phyloP scores from a whole-genome alignment of 92 coral and sea anemone species.

The Porites rus region DNA sequence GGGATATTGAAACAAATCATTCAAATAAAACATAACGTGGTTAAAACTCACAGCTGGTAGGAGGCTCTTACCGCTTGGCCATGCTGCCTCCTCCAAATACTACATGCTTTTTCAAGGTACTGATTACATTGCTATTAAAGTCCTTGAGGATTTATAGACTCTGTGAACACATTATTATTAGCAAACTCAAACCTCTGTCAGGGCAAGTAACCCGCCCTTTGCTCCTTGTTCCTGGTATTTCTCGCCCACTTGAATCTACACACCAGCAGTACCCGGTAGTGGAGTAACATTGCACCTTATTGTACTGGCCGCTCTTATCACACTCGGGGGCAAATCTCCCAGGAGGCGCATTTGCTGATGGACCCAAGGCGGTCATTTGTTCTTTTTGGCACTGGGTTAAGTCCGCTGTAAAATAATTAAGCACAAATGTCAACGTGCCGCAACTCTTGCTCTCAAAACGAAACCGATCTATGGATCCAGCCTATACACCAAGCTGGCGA shows the following conservation, averaged over 20 bases:
- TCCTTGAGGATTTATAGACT: too few species aligned
- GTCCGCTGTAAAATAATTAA: conserved; percentile 57
- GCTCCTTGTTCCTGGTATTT: conserved; percentile 86
- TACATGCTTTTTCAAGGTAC: too few species aligned
- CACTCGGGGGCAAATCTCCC: conserved; percentile 90
- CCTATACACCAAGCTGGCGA: too few species aligned
- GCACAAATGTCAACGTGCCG: neutral
- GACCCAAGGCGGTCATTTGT: conserved; percentile 63
- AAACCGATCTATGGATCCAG: neutral
- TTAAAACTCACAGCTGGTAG: too few species aligned
- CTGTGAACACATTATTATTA: too few species aligned
- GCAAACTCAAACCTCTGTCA: conserved; percentile 60
- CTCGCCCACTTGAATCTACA: conserved; percentile 72
- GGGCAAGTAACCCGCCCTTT: conserved; percentile 74
- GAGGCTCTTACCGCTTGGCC: too few species aligned
- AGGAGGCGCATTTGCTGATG: conserved; percentile 72
- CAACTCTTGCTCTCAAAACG: neutral
- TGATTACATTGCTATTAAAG: too few species aligned
- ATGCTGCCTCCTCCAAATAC: too few species aligned
- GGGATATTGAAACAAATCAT: too few species aligned
- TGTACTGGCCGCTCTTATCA: conserved; percentile 71
- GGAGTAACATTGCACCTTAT: conserved; percentile 77
- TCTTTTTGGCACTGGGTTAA: conserved; percentile 77
- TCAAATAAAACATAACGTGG: too few species aligned
- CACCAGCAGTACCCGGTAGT: conserved; percentile 94